Base-by-base conservation (phyloP, 2,797 vertebrate species). In the Poecilia picta region DNA sequence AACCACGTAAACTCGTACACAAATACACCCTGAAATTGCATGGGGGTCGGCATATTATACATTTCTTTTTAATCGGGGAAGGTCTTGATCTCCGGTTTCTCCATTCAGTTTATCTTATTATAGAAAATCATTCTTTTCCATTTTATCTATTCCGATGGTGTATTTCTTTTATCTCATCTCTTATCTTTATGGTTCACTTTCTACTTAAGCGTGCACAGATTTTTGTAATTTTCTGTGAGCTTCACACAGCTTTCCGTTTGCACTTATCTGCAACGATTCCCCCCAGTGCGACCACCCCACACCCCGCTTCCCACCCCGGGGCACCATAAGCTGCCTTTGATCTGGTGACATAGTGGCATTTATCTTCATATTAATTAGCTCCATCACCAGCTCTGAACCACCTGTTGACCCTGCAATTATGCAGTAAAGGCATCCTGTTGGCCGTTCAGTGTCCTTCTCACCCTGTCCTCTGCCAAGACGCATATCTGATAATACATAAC, bases 331-430 rank as follows among this genome's bases (percentile, higher is more conserved):
- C 83, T 81, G 77, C 85, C 85, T 90, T 89, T 89, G 84, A 89
- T 90, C 87, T 81, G 79, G 73, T 89, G 88, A 89, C 85, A 91
- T 85, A 87, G 78, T 89, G 81, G 84, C 90, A 90, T 93, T 91
- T 83, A 92, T 93, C 85, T 88, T 90, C 84, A 87, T 89, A 88
- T 87, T 93, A 93, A 93, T 92, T 91, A 85, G 89, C 83, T 89
- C 76, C 82, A 87, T 91, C 89, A 86, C 88, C 82, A 88, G 86
- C 88, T 47, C 84, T 78, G 74, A 88, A 86, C 89, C 92, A 94
- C 91, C 92, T 94, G 91, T 93, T 87, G 88, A 83, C 80, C 78
- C 81, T 78, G 86, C 83, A 89, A 87, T 93, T 93, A 92, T 86
- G 82, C 80, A 74, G 79, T 83, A 79, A 79, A 89, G 82, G 74